Percentiles rank a stretch among this genome's conserved stretches.
Evolutionary conservation across 2,113 vertebrate genomes (phyloP).

Genomic region (Rhabdornis inornatus): DNA sequence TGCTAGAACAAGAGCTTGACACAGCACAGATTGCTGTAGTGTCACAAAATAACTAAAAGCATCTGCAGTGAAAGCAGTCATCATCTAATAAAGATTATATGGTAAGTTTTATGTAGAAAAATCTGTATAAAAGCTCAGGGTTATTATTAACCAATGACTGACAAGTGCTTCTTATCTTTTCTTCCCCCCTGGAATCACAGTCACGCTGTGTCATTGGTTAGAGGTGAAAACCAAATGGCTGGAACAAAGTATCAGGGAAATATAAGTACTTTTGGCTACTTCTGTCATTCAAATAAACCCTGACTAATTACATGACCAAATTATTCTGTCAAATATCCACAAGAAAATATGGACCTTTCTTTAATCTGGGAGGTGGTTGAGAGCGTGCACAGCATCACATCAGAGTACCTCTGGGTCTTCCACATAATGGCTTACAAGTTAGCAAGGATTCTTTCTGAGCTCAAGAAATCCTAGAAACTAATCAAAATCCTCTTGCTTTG

Average conservation of each 20-base stretch:
- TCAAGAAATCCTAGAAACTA: background rate
- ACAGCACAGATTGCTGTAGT: background rate
- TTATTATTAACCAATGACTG: background rate
- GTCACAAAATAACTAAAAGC: background rate
- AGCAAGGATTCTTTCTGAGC: background rate
- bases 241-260: background rate
- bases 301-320: background rate
- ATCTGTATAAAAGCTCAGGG: background rate
- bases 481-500: background rate
- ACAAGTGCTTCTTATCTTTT: background rate
- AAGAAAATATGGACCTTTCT: background rate
- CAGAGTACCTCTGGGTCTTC: background rate
- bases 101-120: background rate
- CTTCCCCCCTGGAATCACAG: background rate
- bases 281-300: background rate
- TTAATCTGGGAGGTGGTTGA: background rate
- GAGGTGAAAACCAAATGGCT: background rate
- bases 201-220: background rate
- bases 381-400: background rate
- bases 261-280: background rate
- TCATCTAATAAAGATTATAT: background rate
- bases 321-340: background rate
- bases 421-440: background rate
- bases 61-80: background rate
- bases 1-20: background rate